Evolutionary conservation across 2,797 vertebrate genomes (phyloP).

Genomic region (Hippocampus kuda): DNA sequence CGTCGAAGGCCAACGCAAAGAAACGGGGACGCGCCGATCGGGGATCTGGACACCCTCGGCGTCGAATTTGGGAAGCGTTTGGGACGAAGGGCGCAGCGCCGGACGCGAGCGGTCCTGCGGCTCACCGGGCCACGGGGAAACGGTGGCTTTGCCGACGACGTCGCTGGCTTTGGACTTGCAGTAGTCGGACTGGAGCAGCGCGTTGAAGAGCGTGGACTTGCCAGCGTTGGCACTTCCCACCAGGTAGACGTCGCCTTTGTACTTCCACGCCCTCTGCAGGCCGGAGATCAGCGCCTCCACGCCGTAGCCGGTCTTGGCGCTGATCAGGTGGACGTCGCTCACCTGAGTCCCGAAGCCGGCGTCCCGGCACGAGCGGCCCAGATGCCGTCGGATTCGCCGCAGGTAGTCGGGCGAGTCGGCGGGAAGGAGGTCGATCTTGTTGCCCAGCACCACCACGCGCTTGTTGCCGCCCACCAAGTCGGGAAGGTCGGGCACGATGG

Average conservation of each 20-base stretch:
- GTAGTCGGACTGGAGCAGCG: slow-evolving; percentile 79
- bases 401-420: slow-evolving; percentile 67
- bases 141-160: slow-evolving; percentile 73
- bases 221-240: slow-evolving; percentile 82
- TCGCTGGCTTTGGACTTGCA: slow-evolving; percentile 76
- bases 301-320: slow-evolving; percentile 88
- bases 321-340: slow-evolving; percentile 78
- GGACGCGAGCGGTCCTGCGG: too few relatives aligned
- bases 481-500: slow-evolving; percentile 64
- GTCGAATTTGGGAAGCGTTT: too few relatives aligned
- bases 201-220: slow-evolving; percentile 90
- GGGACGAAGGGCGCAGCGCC: too few relatives aligned
- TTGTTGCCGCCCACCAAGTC: slow-evolving; percentile 66
- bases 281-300: slow-evolving; percentile 75
- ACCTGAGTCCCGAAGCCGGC: slow-evolving; percentile 53
- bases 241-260: slow-evolving; percentile 81
- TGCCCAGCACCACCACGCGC: slow-evolving; percentile 75
- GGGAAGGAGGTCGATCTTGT: slow-evolving; percentile 82
- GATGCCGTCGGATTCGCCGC: slow-evolving; percentile 60
- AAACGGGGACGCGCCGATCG: too few relatives aligned
- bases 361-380: slow-evolving; percentile 55
- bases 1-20: too few relatives aligned
- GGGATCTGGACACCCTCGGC: too few relatives aligned
- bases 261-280: slow-evolving; percentile 80
- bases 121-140: slow-evolving; percentile 87